phyloP scores from a whole-genome alignment of 2,797 vertebrate genomes.

The Eulemur rubriventer region DNA sequence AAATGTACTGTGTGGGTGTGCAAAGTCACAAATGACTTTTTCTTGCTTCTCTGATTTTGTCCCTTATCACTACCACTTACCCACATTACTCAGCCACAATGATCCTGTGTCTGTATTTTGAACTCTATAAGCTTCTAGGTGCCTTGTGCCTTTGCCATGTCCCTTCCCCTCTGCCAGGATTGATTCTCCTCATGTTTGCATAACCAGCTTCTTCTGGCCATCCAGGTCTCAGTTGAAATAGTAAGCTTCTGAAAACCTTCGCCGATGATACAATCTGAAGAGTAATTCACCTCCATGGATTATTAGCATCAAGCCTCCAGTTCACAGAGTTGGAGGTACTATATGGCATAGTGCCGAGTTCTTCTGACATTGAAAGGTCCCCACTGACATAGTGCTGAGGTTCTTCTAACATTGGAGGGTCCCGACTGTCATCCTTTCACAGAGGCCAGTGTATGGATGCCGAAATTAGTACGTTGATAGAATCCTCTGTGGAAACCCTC shows the following conservation, averaged over 20 bases:
- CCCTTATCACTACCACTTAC: neutral
- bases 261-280: neutral
- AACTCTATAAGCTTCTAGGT: neutral
- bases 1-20: neutral
- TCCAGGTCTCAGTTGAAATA: neutral
- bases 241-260: neutral
- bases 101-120: neutral
- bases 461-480: neutral
- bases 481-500: neutral
- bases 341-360: neutral
- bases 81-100: neutral
- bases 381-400: neutral
- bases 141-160: neutral
- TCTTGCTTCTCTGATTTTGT: neutral
- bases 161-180: neutral
- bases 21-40: neutral
- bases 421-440: neutral
- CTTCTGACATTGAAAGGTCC: neutral
- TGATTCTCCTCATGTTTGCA: neutral
- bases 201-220: neutral
- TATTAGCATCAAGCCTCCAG: neutral
- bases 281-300: neutral
- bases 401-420: neutral
- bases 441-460: neutral
- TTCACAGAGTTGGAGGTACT: neutral